Percentiles rank a stretch among this genome's conserved stretches.
phyloP scores from a whole-genome alignment of 2,113 vertebrate genomes.

The Melospiza georgiana region DNA sequence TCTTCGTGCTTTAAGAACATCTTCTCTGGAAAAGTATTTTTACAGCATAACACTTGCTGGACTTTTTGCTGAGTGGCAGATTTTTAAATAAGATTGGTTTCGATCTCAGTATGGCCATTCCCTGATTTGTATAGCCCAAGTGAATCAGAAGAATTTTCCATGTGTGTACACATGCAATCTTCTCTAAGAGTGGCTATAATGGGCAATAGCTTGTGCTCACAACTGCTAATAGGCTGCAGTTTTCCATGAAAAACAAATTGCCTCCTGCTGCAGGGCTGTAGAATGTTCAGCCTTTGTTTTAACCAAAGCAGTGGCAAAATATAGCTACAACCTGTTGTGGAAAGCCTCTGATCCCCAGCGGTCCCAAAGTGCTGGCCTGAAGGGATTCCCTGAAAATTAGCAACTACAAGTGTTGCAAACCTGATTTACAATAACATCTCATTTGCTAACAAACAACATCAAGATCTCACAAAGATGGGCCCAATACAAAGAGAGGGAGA shows the following conservation, averaged over 20 bases:
- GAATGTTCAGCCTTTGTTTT: not conserved
- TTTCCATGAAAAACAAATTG: conserved; percentile 27
- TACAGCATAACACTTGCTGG: not conserved
- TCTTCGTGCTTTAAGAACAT: not conserved
- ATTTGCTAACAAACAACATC: not conserved
- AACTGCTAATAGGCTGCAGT: not conserved
- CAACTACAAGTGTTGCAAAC: not conserved
- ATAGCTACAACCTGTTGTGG: not conserved
- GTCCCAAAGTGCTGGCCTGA: not conserved
- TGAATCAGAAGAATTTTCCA: not conserved
- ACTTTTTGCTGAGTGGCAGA: not conserved
- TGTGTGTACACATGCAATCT: not conserved
- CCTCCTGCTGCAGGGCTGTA: not conserved
- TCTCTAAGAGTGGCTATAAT: not conserved
- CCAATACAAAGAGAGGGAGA: not conserved
- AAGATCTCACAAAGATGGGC: not conserved
- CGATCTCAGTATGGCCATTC: not conserved
- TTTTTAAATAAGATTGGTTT: not conserved
- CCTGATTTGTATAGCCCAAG: not conserved
- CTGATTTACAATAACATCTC: not conserved
- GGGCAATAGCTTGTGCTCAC: conserved; percentile 16
- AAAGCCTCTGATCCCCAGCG: not conserved
- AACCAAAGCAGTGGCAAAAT: not conserved
- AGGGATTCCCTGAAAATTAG: not conserved
- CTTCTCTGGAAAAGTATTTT: not conserved